Percentiles rank a stretch among this genome's conserved stretches.
These are phyloP conservation scores for Anguilla rostrata DNA, from an alignment of 2,113 vertebrate species.

Conservation along the genomic window DNA sequence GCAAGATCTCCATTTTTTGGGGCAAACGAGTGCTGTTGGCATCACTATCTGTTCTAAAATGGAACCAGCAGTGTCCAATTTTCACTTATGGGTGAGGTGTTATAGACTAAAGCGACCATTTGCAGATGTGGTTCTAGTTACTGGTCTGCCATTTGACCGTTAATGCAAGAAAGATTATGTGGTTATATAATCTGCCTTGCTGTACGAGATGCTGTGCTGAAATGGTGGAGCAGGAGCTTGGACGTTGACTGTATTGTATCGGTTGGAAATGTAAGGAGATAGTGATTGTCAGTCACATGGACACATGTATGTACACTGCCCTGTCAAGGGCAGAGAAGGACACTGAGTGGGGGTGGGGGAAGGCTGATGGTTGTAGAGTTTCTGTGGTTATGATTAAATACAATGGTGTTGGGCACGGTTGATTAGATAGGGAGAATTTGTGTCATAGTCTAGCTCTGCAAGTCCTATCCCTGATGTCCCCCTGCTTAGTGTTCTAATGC, in stretches of 20 bases:
- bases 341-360: background rate
- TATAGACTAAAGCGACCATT: background rate
- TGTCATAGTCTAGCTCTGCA: conserved; percentile 3
- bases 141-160: background rate
- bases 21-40: background rate
- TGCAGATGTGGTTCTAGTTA: conserved; percentile 3
- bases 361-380: background rate
- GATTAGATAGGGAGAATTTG: conserved; percentile 19
- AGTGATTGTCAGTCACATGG: background rate
- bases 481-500: background rate
- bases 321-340: background rate
- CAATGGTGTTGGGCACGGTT: conserved; percentile 9
- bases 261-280: background rate
- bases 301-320: background rate
- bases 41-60: background rate
- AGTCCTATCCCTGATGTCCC: background rate
- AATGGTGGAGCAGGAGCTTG: background rate
- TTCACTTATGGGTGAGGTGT: background rate
- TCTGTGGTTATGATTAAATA: conserved; percentile 24
- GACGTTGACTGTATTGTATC: background rate
- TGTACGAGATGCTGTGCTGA: background rate
- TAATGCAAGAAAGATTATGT: background rate
- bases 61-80: background rate
- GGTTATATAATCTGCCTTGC: conserved; percentile 12
- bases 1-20: conserved; percentile 31